A percentile compares a stretch with the other conserved stretches of the same genome.
Conservation (phyloP, 2,113 vertebrate genomes). For the Centropus unirufus region DNA sequence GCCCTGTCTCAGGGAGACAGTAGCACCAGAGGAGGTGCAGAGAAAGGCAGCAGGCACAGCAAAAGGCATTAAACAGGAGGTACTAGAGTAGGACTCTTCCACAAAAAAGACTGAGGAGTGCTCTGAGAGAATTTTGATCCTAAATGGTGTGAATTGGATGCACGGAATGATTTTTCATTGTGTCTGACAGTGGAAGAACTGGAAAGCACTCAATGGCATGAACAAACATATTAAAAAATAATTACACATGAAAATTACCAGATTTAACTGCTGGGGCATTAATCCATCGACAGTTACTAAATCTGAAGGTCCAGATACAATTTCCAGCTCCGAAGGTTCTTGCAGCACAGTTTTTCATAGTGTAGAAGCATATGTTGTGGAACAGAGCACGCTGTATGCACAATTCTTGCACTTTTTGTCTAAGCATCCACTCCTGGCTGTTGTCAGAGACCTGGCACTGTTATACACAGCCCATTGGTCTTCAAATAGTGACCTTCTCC, state of each 20-base stretch:
- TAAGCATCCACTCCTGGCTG: background rate
- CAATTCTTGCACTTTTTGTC: background rate
- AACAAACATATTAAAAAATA: background rate
- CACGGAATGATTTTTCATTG: background rate
- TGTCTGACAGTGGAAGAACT: background rate
- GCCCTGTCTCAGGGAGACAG: background rate
- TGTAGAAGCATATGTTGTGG: background rate
- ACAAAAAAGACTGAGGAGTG: background rate
- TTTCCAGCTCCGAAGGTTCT: background rate
- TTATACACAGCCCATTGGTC: background rate
- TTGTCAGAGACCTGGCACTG: background rate
- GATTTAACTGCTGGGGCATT: background rate
- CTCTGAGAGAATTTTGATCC: background rate
- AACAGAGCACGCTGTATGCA: background rate
- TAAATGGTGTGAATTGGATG: background rate
- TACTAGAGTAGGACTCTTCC: background rate
- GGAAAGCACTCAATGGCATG: background rate
- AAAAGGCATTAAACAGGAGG: background rate
- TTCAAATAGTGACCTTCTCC: background rate
- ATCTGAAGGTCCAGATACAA: background rate
- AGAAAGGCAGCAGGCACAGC: background rate
- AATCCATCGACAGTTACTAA: background rate
- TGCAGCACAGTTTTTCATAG: background rate
- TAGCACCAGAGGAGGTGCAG: background rate
- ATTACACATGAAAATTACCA: background rate